Evolutionary conservation across 2,888 invertebrate species (phyloP).

Genomic region (Brachyptera putata): DNA sequence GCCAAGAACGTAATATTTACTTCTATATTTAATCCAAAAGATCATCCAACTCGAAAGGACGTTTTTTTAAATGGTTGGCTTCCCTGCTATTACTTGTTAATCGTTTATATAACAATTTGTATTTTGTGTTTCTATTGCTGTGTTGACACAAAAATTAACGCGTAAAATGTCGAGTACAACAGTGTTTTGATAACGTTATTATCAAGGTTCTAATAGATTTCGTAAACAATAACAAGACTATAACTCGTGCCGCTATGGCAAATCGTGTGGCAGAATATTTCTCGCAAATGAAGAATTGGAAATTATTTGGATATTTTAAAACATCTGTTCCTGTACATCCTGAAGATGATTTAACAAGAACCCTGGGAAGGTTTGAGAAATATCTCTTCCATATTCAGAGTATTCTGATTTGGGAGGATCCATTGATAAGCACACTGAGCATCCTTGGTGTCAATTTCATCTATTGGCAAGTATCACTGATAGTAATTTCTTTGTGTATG

Average conservation of each 20-base stretch:
- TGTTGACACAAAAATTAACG: neutral
- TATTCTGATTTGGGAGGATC: conserved; percentile 44
- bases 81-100: too few relatives aligned
- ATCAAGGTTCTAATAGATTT: too few relatives aligned
- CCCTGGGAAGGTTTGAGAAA: conserved; percentile 33
- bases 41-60: too few relatives aligned
- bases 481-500: conserved; percentile 4
- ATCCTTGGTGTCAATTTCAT: conserved; percentile 43
- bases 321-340: neutral
- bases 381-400: conserved; percentile 37
- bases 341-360: conserved; percentile 26
- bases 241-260: neutral
- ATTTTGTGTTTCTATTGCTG: neutral
- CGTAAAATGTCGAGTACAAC: neutral
- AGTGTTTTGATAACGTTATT: neutral
- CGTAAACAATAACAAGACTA: too few relatives aligned
- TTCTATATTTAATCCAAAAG: neutral
- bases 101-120: too few relatives aligned
- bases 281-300: neutral
- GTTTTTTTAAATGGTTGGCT: too few relatives aligned
- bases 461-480: conserved; percentile 47
- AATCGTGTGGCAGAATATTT: neutral
- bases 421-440: conserved; percentile 40
- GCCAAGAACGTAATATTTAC: neutral
- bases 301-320: neutral